Base-by-base conservation (phyloP, 2,797 vertebrate species). In the Etheostoma perlongum region DNA sequence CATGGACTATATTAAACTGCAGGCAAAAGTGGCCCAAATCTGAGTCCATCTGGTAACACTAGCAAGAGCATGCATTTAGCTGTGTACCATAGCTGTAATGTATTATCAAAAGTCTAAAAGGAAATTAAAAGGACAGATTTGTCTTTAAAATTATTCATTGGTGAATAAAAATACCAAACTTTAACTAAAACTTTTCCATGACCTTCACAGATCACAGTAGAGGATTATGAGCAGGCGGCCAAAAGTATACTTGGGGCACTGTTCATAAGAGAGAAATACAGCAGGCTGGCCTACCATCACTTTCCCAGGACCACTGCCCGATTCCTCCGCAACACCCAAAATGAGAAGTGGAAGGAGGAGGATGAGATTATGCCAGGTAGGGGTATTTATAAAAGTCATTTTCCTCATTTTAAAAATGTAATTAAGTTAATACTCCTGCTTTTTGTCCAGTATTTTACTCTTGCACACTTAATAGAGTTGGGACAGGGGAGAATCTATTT, bases 181-280 rank as follows among this genome's bases (percentile, higher is more conserved):
- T 40, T 10, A 40, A 40, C 36, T 40, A 2, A 40, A 70, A 67
- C 2, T 0, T 62, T 62, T 72, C 4, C 11, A 33, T 59, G 5
- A 18, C 16, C 14, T 68, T 78, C 72, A 5, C 92, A 99, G 98
- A 95, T 98, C 90, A 99, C 97, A 2, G 95, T 99, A 23, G 98
- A 99, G 74, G 97, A 99, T 92, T 99, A 99, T 25, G 97, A 99
- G 81, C 96, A 97, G 88, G 97, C 98, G 18, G 95, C 97, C 48
- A 95, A 95, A 62, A 95, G 95, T 80, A 94, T 99, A 70, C 93
- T 97, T 21, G 96, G 94, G 78, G 97, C 98, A 6, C 92, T 99
- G 36, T 89, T 95, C 74, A 98, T 98, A 88, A 93, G 98, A 74
- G 97, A 99, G 88, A 99, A 99, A 83, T 99, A 99, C 71, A 95